Conservation (phyloP, 1,140 invertebrate species). For the Aethina tumida region DNA sequence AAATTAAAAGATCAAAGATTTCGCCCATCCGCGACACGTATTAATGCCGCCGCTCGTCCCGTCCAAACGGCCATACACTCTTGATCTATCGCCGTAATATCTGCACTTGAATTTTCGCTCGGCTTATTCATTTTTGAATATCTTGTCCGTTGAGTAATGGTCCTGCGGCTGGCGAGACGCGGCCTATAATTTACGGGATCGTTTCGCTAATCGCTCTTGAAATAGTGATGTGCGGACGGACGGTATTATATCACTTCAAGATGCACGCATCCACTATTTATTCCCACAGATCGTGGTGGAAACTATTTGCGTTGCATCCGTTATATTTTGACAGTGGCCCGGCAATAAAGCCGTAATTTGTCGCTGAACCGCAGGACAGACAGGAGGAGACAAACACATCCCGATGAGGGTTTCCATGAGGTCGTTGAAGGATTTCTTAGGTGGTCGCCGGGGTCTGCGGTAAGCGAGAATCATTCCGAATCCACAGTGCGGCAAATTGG, state of each 20-base stretch:
- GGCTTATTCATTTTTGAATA: no score
- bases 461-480: conserved; percentile 33
- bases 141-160: no score
- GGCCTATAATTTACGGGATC: no score
- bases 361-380: conserved; percentile 9
- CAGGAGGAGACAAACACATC: background rate
- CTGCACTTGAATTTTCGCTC: no score
- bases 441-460: conserved; percentile 26
- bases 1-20: conserved; percentile 25
- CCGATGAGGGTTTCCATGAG: conserved; percentile 4
- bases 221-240: no score
- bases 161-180: no score
- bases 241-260: no score
- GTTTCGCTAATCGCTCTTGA: no score
- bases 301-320: no score
- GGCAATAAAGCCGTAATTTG: conserved; percentile 4
- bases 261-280: no score
- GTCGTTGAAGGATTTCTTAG: conserved; percentile 23
- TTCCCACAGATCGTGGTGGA: no score
- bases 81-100: conserved; percentile 19
- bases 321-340: no score
- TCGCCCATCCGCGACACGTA: conserved; percentile 13
- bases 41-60: conserved; percentile 11
- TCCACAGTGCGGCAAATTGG: conserved; percentile 39
- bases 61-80: conserved; percentile 12